Base-by-base conservation (phyloP, 2,797 vertebrate genomes). In the Masticophis lateralis region DNA sequence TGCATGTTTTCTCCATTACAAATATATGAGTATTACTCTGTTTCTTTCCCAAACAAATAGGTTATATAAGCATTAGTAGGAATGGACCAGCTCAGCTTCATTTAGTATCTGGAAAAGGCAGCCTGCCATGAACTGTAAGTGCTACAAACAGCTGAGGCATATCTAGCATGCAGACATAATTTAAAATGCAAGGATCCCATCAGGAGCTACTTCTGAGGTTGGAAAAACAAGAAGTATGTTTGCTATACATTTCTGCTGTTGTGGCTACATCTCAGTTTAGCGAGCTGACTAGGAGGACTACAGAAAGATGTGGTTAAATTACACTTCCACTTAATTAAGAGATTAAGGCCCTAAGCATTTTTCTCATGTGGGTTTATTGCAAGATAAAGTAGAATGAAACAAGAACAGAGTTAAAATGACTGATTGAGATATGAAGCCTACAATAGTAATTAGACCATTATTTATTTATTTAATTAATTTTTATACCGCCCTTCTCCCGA, bases 151-250 rank as follows among this genome's bases (percentile, higher is more conserved):
- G 47, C 25, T 14, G 57, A 91, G 69, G 25, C 87, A 63, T 88
- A 89, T 86, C 51, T 86, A 47, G 91, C 90, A 83, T 9, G 32
- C 43, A 63, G 57, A 90, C 66, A 43, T 32, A n/a, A 55, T 63
- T 91, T 91, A 90, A 93, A 86, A 93, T 14, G 16, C 18, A 91
- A 87, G 55, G 43, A 91, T 86, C 57, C 88, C 90, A 93, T 86
- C 69, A 93, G 93, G 93, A 93, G 91, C 59, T 86, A 89, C 56
- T 89, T 93, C 47, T 89, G 93, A 91, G 90, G 66, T 91, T 91
- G 93, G 90, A 91, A 91, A 93, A 93, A 89, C 90, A 86, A 63
- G 69, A 32, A 89, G 59, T 22, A 43, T 57, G n/a, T 91, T 88
- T 93, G 90, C 69, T 32, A 61, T 86, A 47, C 87, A 91, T 63